Conservation (phyloP, 1,140 invertebrate species). For the Eueides isabella region DNA sequence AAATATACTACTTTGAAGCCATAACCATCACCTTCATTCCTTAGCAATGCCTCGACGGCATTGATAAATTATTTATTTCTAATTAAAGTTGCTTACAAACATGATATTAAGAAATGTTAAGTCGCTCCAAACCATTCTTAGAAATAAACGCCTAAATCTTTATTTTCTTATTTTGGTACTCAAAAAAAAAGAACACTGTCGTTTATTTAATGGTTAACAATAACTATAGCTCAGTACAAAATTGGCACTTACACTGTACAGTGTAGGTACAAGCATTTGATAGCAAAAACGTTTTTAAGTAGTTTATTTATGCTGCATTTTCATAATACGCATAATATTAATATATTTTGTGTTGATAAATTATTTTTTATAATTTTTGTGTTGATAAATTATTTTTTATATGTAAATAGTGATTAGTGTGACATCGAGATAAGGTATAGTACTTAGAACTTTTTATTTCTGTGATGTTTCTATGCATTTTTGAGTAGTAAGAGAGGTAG, state of each 20-base stretch:
- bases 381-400: too few relatives aligned
- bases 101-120: too few relatives aligned
- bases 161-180: not conserved
- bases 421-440: too few relatives aligned
- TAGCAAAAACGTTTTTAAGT: not conserved
- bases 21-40: too few relatives aligned
- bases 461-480: too few relatives aligned
- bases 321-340: not conserved
- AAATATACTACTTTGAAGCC: not conserved
- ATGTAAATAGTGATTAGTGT: too few relatives aligned
- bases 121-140: not conserved
- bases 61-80: not conserved
- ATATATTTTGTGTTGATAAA: too few relatives aligned
- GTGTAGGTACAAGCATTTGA: not conserved
- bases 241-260: not conserved
- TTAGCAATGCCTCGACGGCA: too few relatives aligned
- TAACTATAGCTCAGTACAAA: not conserved
- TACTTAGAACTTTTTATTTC: too few relatives aligned
- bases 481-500: too few relatives aligned
- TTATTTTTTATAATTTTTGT: too few relatives aligned
- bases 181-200: not conserved
- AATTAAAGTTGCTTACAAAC: not conserved
- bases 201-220: not conserved
- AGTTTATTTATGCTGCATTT: not conserved
- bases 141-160: not conserved